phyloP scores from a whole-genome alignment of 2,797 vertebrate genomes.

The Myotis findleyi region DNA sequence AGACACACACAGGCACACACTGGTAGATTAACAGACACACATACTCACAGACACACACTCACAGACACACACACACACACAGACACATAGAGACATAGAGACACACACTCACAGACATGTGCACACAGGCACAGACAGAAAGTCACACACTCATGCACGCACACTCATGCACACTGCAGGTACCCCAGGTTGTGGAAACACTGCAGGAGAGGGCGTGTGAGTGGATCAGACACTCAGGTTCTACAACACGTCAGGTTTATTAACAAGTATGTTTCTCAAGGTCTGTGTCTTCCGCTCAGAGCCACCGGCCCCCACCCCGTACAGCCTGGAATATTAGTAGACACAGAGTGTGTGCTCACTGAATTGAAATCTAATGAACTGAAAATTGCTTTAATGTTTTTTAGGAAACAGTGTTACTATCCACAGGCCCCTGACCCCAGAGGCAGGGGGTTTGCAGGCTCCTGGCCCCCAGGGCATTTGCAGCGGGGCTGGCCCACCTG shows the following conservation, averaged over 20 bases:
- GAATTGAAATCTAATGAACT: conserved; percentile 62
- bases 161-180: neutral
- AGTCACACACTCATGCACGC: no score
- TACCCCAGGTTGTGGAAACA: neutral
- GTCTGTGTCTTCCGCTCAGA: neutral
- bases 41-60: neutral
- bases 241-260: neutral
- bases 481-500: no score
- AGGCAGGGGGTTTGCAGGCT: neutral
- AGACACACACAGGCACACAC: no score
- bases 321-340: conserved; percentile 17
- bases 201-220: neutral
- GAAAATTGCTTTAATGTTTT: conserved; percentile 55
- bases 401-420: neutral
- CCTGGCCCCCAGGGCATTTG: fast-evolving
- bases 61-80: neutral
- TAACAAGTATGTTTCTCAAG: conserved; percentile 22
- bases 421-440: neutral
- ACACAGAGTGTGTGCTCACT: neutral
- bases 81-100: neutral
- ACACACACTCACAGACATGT: neutral
- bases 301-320: neutral
- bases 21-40: no score
- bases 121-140: neutral
- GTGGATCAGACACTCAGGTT: neutral